These are phyloP conservation scores for Nannospalax galili DNA, from an alignment of 2,113 vertebrate species.

Conservation along the genomic window DNA sequence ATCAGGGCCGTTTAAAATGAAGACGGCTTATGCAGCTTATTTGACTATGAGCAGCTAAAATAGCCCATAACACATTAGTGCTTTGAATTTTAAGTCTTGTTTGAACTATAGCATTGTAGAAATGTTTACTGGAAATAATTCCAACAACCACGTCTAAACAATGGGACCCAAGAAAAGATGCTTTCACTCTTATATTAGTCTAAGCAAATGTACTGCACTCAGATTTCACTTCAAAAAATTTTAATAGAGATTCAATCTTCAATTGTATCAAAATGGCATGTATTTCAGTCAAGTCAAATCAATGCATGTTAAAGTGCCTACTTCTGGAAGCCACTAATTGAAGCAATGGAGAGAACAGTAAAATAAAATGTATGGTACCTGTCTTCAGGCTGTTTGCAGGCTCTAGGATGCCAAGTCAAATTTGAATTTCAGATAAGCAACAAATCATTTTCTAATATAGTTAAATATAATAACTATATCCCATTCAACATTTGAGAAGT, in stretches of 20 bases:
- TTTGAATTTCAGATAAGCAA: slow-evolving; percentile 45
- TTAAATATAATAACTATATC: background rate
- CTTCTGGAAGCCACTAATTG: background rate
- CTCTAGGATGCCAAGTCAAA: slow-evolving; percentile 10
- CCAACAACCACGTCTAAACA: background rate
- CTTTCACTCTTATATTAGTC: slow-evolving; percentile 24
- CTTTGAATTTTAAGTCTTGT: slow-evolving; percentile 44
- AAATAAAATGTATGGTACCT: background rate
- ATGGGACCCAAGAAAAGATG: slow-evolving; percentile 8
- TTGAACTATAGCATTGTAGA: slow-evolving; percentile 9
- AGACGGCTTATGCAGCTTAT: background rate
- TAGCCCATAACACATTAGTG: slow-evolving; percentile 14
- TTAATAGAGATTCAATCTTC: background rate
- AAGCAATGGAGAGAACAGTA: background rate
- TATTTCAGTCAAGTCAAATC: slow-evolving; percentile 37
- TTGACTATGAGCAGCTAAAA: slow-evolving; percentile 51
- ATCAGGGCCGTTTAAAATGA: slow-evolving; percentile 48
- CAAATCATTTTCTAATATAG: background rate
- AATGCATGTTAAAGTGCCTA: background rate
- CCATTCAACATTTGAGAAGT: background rate
- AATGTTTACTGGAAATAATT: slow-evolving; percentile 14
- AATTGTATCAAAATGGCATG: background rate
- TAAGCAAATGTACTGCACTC: slow-evolving; percentile 28
- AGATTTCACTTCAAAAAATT: slow-evolving; percentile 51
- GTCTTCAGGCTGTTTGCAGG: background rate